phyloP scores from a whole-genome alignment of 2,113 vertebrate species.

The Nothocercus julius region DNA sequence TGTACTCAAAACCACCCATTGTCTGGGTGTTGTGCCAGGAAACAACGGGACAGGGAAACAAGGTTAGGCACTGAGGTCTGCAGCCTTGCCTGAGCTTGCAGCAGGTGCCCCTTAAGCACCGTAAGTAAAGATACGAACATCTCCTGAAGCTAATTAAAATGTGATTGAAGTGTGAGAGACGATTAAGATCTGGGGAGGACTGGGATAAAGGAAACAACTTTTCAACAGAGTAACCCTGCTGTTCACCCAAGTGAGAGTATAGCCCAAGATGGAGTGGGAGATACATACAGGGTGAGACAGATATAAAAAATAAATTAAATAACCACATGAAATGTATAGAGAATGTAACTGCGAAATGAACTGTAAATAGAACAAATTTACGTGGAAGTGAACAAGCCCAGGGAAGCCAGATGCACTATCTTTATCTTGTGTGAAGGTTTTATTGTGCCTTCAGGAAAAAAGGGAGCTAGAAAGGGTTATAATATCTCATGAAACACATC shows the following conservation, averaged over 20 bases:
- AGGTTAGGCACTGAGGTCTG: background rate
- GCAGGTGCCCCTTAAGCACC: background rate
- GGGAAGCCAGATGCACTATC: background rate
- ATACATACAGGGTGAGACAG: background rate
- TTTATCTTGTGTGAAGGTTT: conserved; percentile 34
- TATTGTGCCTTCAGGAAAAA: conserved; percentile 34
- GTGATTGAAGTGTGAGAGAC: background rate
- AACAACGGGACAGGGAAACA: background rate
- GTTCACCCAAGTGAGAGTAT: background rate
- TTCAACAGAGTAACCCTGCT: background rate
- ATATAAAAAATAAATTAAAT: background rate
- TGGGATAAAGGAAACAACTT: background rate
- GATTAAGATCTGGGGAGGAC: background rate
- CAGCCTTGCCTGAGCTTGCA: background rate
- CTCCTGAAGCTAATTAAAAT: background rate
- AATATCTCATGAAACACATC: conserved; percentile 19
- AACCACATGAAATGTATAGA: conserved; percentile 9
- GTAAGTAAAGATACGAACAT: background rate
- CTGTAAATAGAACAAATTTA: conserved; percentile 52
- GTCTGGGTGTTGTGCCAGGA: background rate
- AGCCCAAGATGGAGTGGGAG: background rate
- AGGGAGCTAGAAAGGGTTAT: conserved; percentile 25
- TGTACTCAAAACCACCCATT: background rate
- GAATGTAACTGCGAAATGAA: conserved; percentile 42
- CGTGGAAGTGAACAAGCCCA: conserved; percentile 21